Conservation (phyloP, 2,888 invertebrate genomes). For the Brachylomia viminalis region DNA sequence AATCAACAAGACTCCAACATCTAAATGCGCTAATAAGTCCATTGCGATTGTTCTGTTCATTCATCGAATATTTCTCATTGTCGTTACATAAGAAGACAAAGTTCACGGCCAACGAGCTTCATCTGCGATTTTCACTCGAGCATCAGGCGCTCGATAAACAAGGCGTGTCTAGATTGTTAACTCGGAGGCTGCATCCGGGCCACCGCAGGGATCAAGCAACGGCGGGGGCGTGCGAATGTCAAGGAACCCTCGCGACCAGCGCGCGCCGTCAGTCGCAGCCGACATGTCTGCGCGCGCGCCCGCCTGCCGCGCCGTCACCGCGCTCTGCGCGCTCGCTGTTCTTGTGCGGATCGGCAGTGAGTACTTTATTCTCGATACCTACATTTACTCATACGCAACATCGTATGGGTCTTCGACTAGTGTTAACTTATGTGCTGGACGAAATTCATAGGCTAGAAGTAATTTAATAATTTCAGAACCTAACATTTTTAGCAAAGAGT, state of each 20-base stretch:
- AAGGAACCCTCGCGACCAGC: constrained; percentile 84
- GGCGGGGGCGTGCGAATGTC: constrained; percentile 88
- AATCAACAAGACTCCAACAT: constrained; percentile 38
- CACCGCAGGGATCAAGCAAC: constrained; percentile 84
- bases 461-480: background rate
- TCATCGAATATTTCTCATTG: constrained; percentile 75
- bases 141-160: constrained; percentile 77
- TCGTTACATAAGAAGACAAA: constrained; percentile 84
- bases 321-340: constrained; percentile 65
- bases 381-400: constrained; percentile 12
- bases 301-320: constrained; percentile 65
- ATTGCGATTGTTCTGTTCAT: constrained; percentile 69
- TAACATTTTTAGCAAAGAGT: background rate
- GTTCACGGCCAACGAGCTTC: constrained; percentile 82
- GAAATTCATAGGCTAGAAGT: background rate
- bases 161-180: constrained; percentile 87
- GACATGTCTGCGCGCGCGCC: constrained; percentile 86
- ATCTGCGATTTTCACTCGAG: constrained; percentile 80
- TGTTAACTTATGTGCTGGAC: background rate
- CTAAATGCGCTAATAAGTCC: constrained; percentile 49
- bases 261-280: constrained; percentile 80
- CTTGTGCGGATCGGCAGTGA: constrained; percentile 77
- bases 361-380: constrained; percentile 63
- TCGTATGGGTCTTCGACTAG: background rate
- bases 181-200: constrained; percentile 89